Percentiles rank a stretch among this genome's conserved stretches.
Evolutionary conservation across 2,113 vertebrate species (phyloP).

Genomic region (Piaya cayana): DNA sequence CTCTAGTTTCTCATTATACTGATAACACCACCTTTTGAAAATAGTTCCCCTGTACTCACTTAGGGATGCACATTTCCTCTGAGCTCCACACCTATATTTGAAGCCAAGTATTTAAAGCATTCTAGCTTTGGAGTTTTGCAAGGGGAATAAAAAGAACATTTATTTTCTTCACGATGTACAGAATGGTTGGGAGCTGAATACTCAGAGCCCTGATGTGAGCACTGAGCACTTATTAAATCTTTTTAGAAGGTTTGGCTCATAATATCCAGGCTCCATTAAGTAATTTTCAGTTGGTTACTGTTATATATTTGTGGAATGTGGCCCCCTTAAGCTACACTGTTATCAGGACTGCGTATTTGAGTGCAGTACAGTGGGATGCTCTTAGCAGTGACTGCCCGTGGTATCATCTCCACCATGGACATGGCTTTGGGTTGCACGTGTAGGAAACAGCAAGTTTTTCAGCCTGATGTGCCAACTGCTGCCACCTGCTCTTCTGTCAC

Average conservation of each 20-base stretch:
- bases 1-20: neutral
- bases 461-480: neutral
- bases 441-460: neutral
- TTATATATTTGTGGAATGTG: neutral
- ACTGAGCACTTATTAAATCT: neutral
- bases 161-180: neutral
- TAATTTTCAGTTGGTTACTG: neutral
- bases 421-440: neutral
- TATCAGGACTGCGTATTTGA: neutral
- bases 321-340: neutral
- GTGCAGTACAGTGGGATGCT: neutral
- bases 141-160: neutral
- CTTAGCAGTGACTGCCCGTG: neutral
- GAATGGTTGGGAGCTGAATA: neutral
- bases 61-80: neutral
- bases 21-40: neutral
- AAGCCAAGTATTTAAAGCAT: neutral
- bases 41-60: neutral
- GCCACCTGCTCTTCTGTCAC: neutral
- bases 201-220: neutral
- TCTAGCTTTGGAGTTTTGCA: neutral
- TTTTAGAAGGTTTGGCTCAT: neutral
- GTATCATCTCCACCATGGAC: neutral
- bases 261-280: neutral
- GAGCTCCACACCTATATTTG: neutral